phyloP scores from a whole-genome alignment of 2,888 invertebrate species.

The Drosophila setosimentum region DNA sequence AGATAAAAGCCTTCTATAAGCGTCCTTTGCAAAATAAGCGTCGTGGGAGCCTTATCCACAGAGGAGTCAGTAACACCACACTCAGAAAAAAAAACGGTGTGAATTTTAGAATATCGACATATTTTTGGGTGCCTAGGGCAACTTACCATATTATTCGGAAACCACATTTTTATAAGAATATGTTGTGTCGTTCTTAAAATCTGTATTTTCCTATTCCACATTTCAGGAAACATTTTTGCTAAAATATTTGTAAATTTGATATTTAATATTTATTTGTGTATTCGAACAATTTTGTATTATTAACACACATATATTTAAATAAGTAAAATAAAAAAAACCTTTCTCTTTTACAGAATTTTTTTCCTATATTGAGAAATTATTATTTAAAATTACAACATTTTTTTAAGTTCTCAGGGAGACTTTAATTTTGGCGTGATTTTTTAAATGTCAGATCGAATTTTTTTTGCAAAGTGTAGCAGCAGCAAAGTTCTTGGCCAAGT shows the following conservation, averaged over 20 bases:
- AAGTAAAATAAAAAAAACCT: too few relatives aligned
- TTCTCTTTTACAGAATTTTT: too few relatives aligned
- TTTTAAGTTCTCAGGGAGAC: too few relatives aligned
- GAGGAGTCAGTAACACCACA: background rate
- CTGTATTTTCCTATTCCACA: background rate
- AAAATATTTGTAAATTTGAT: too few relatives aligned
- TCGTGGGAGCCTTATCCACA: background rate
- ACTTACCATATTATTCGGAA: background rate
- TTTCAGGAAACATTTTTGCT: background rate
- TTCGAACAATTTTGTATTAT: too few relatives aligned
- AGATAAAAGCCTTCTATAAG: background rate
- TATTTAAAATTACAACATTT: background rate
- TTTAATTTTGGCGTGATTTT: too few relatives aligned
- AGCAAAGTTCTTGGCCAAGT: conserved; percentile 4
- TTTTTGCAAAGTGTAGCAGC: background rate
- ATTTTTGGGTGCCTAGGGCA: background rate
- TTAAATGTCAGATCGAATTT: background rate
- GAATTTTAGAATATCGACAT: background rate
- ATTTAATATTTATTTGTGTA: background rate
- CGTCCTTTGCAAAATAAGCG: background rate
- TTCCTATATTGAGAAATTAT: too few relatives aligned
- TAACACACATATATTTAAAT: too few relatives aligned
- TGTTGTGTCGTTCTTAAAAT: background rate
- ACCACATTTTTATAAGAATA: background rate
- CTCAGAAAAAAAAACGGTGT: background rate